Percentiles rank a stretch among this genome's conserved stretches.
Evolutionary conservation across 2,888 invertebrate genomes (phyloP).

Genomic region (Tuta absoluta): DNA sequence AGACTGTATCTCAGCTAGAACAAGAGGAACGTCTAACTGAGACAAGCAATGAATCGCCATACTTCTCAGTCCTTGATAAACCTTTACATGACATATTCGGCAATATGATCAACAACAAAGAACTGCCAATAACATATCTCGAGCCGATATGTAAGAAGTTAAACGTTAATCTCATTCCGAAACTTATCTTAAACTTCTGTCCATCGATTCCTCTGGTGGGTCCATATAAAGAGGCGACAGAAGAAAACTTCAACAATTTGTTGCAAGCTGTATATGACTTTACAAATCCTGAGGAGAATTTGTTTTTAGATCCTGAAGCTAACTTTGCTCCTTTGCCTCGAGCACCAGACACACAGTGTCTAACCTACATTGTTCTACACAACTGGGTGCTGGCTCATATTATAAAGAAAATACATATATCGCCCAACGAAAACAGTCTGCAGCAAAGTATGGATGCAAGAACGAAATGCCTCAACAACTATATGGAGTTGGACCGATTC

Average conservation of each 20-base stretch:
- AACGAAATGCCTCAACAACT: conserved; percentile 82
- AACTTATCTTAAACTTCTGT: conserved; percentile 86
- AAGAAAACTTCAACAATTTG: conserved; percentile 65
- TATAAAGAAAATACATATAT: conserved; percentile 83
- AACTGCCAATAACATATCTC: conserved; percentile 84
- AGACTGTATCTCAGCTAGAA: conserved; percentile 78
- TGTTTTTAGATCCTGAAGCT: conserved; percentile 71
- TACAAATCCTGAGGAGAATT: conserved; percentile 71
- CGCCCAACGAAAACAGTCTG: conserved; percentile 71
- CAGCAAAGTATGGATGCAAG: conserved; percentile 80
- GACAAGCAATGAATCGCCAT: conserved; percentile 56
- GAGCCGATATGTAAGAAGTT: conserved; percentile 85
- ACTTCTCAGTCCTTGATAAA: conserved; percentile 77
- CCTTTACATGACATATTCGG: conserved; percentile 83
- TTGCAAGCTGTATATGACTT: conserved; percentile 70
- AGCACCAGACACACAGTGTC: conserved; percentile 76
- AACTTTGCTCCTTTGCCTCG: conserved; percentile 69
- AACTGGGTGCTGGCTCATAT: conserved; percentile 86
- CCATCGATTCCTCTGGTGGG: conserved; percentile 81
- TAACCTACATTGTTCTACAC: conserved; percentile 83
- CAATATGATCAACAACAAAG: conserved; percentile 84
- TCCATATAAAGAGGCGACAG: conserved; percentile 62
- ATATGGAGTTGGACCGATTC: conserved; percentile 79
- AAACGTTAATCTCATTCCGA: conserved; percentile 87
- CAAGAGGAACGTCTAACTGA: conserved; percentile 60